These are phyloP conservation scores for Tympanoctomys barrerae DNA, from an alignment of 2,797 vertebrate genomes.

Conservation along the genomic window DNA sequence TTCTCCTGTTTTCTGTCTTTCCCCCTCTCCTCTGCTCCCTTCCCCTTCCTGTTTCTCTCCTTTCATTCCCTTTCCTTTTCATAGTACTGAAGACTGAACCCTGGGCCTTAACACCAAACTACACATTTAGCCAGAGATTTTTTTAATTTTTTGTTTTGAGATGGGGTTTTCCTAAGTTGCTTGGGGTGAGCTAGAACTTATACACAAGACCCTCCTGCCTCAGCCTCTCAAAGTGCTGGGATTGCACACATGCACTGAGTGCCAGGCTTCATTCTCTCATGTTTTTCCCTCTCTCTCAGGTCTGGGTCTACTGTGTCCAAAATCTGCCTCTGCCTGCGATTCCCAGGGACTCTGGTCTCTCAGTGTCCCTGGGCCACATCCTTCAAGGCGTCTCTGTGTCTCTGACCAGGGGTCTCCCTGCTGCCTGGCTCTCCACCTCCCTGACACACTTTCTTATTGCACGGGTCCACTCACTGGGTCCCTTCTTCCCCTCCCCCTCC, in stretches of 20 bases:
- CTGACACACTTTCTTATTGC: background rate
- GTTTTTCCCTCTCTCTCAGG: background rate
- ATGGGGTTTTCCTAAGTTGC: background rate
- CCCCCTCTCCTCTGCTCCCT: background rate
- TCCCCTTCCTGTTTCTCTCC: too few relatives aligned
- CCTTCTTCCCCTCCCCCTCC: conserved; percentile 58
- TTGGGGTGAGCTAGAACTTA: background rate
- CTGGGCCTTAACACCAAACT: background rate
- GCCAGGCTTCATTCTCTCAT: background rate
- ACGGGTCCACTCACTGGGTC: background rate
- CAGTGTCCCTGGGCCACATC: background rate
- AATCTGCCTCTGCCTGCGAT: background rate
- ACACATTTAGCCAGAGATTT: background rate
- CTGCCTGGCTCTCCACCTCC: background rate
- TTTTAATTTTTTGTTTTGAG: background rate
- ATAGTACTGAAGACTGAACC: background rate
- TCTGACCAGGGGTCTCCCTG: background rate
- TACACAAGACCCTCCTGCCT: background rate
- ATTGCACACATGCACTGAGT: background rate
- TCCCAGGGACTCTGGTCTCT: background rate
- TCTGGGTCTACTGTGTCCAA: background rate
- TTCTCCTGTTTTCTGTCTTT: background rate
- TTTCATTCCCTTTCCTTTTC: background rate
- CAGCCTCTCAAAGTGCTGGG: background rate
- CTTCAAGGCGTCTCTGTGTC: background rate